Evolutionary conservation across 2,113 vertebrate species (phyloP), one percentile per base, ranked within the genome.

Genomic region (Actenoides lindsayi): DNA sequence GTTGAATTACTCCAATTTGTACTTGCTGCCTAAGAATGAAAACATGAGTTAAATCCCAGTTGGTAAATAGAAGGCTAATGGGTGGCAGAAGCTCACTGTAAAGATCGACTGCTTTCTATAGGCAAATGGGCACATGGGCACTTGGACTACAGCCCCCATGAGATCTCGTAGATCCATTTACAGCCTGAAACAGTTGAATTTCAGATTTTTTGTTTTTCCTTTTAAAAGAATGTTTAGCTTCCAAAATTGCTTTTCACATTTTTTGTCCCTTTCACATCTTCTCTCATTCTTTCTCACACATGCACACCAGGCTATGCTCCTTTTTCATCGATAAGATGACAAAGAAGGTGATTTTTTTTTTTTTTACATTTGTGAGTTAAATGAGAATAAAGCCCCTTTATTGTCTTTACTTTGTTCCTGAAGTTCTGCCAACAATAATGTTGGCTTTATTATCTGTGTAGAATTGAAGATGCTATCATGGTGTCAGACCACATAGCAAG

Each of bases 401-500:
- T 57, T 84, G 2, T 77, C 50, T 93, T n/a, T 79, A 44, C 27
- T 84, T 92, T 91, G 16, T 67, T 78, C 50, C 81, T 94, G 74
- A 93, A 79, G 12, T 87, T 93, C 89, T 91, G 74, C 94, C 94
- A 97, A 30, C 54, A 89, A 70, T 80, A 85, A 74, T 39, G 51
- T 87, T 95, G 83, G 44, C 41, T 91, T 91, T 89, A 82, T 74
- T 93, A 89, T 23, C 74, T 91, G 15, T 31, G n/a, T 73, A 74
- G 74, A n/a, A 87, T 4, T 91, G 74, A 87, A 82, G 80, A 94
- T 83, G 53, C 30, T 92, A 48, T 93, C 77, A 39, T 11, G 13
- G 75, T 91, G 70, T 94, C 90, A 96, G 94, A 95, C 92, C 86
- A 92, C 89, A 96, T 79, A 93, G 51, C 27, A 71, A 92, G 83